Conservation (phyloP, 2,797 vertebrate genomes). For the Percopsis omiscomaycus region DNA sequence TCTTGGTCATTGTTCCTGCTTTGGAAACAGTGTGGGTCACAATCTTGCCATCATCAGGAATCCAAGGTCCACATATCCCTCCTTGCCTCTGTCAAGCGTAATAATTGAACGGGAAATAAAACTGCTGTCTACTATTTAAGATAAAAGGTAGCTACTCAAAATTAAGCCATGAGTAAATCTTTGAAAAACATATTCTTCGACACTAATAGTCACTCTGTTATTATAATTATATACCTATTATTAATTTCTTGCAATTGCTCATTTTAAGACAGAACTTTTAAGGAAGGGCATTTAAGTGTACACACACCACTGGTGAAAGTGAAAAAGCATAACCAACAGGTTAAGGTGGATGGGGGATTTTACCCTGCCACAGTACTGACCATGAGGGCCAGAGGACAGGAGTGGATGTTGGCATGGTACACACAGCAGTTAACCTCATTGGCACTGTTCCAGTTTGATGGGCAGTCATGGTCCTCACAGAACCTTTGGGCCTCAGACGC, state of each 20-base stretch:
- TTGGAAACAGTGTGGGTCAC: constrained; percentile 81
- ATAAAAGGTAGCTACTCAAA: too few relatives aligned
- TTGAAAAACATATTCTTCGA: too few relatives aligned
- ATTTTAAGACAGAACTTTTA: too few relatives aligned
- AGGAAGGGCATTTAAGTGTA: too few relatives aligned
- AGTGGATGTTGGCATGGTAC: constrained; percentile 75
- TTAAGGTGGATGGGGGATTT: too few relatives aligned
- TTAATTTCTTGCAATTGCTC: too few relatives aligned
- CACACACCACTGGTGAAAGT: too few relatives aligned
- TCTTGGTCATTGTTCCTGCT: constrained; percentile 77
- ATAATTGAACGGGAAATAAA: background rate
- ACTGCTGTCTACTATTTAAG: background rate
- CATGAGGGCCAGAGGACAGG: constrained; percentile 67
- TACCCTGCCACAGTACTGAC: constrained; percentile 30
- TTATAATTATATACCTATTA: too few relatives aligned
- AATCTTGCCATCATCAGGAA: constrained; percentile 81
- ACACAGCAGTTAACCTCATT: constrained; percentile 76
- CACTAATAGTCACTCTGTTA: too few relatives aligned
- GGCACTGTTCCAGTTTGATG: constrained; percentile 74
- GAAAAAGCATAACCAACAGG: too few relatives aligned
- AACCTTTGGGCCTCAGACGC: constrained; percentile 74
- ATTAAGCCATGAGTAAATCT: too few relatives aligned
- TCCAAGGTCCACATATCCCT: constrained; percentile 80
- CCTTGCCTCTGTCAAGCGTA: constrained; percentile 67
- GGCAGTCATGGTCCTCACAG: constrained; percentile 73